These are phyloP conservation scores for Vicugna pacos DNA, from an alignment of 2,113 vertebrate genomes.

Conservation along the genomic window DNA sequence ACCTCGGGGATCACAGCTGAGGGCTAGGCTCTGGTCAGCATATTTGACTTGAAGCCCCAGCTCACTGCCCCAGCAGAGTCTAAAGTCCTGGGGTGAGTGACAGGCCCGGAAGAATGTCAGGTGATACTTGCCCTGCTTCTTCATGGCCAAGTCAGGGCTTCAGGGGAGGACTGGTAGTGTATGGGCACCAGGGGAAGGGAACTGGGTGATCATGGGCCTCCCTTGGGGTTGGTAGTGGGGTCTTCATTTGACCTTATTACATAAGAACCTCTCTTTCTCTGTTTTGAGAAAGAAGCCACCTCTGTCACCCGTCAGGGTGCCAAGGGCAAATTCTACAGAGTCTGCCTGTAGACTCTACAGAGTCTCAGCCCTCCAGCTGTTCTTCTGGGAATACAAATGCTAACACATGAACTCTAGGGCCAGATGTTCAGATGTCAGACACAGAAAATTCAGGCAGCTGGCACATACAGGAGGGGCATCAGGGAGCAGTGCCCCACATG, in stretches of 20 bases:
- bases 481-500: neutral
- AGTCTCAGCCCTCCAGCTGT: neutral
- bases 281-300: constrained; percentile 16
- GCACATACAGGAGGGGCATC: neutral
- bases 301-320: neutral
- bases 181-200: neutral
- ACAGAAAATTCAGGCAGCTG: neutral
- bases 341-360: neutral
- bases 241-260: neutral
- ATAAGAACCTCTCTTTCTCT: neutral
- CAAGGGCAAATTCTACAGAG: neutral
- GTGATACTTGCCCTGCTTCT: neutral
- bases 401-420: neutral
- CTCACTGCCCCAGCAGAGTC: neutral
- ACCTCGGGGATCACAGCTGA: neutral
- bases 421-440: neutral
- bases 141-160: neutral
- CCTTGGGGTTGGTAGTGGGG: too few relatives aligned
- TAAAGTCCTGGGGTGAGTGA: neutral
- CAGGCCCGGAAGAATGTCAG: neutral
- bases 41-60: neutral
- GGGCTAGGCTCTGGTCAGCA: neutral
- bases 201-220: neutral
- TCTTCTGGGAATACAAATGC: neutral
- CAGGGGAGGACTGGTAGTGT: neutral